Percentiles rank a stretch among this genome's conserved stretches.
Evolutionary conservation across 2,113 vertebrate genomes (phyloP).

Genomic region (Peromyscus californicus): DNA sequence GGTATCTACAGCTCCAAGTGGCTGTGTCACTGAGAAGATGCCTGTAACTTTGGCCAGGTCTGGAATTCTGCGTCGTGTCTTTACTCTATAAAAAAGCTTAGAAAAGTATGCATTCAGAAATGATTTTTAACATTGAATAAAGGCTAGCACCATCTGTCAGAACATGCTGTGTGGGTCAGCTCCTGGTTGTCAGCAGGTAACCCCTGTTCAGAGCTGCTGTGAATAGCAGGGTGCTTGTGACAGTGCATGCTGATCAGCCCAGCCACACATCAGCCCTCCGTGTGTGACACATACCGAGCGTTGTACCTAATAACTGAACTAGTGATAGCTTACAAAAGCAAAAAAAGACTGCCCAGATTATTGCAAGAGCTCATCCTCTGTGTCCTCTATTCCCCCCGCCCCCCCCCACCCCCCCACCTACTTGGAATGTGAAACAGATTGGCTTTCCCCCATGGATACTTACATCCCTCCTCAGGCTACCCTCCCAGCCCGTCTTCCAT

Average conservation of each 20-base stretch:
- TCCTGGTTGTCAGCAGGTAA: not conserved
- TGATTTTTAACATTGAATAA: slow-evolving; percentile 27
- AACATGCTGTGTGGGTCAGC: not conserved
- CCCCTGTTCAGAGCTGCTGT: not conserved
- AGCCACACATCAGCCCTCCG: not conserved
- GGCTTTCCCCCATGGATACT: not conserved
- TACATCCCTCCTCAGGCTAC: not conserved
- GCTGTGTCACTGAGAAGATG: not conserved
- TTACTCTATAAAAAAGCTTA: slow-evolving; percentile 6
- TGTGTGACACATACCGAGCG: not conserved
- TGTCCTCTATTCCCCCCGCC: not conserved
- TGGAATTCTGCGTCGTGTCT: slow-evolving; percentile 45
- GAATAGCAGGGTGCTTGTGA: not conserved
- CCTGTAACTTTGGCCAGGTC: not conserved
- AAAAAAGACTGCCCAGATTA: not conserved
- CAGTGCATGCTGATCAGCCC: not conserved
- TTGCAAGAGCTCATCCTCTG: not conserved
- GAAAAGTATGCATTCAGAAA: not conserved
- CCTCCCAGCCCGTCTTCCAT: not conserved
- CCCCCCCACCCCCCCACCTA: not conserved
- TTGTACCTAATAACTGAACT: not conserved
- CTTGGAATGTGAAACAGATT: not conserved
- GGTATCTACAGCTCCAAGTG: not conserved
- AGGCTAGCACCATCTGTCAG: not conserved
- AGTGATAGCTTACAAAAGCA: not conserved